Base-by-base conservation (phyloP, 2,113 vertebrate species). In the Calyptommatus sinebrachiatus region DNA sequence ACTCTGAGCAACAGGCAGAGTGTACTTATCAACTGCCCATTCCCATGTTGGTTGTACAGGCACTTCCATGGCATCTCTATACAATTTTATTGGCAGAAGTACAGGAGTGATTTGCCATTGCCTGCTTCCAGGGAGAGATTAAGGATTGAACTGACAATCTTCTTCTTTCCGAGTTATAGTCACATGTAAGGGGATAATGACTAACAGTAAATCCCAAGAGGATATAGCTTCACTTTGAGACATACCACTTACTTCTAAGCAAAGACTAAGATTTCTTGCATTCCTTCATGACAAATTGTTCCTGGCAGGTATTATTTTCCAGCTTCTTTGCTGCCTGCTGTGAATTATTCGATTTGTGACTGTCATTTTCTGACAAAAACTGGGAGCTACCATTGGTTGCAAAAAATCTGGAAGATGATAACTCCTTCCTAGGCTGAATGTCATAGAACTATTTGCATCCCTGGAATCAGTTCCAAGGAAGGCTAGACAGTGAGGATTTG, bases 301-400 rank as follows among this genome's bases (percentile, higher is more conserved):
- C 63, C 48, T 74, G 79, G 66, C 63, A 45, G 63, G 6, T 31
- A 69, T 61, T 14, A 26, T 69, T 71, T 73, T 31, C 26, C 28
- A 8, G 0, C n/a, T 11, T 14, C 66, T 75, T 69, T 29, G 26
- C 50, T 41, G 21, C 28, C 41, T 12, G 21, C 14, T 12, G 8
- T 76, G 57, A 76, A 76, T 8, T 41, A 70, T 31, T 29, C 26
- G 31, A 20, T 62, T 69, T 81, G 46, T 67, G 53, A 31, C 80
- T 48, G 53, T 41, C 26, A 31, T 48, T 48, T 31, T 48, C 18
- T 72, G 26, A 53, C 31, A 22, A 11, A 16, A 61, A 77, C 22
- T 21, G 24, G 57, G 18, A 69, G 50, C 24, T 16, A 29, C 53
- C 63, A 61, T 53, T 24, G 20, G 41, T 50, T 4, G 12, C 2